A percentile compares a stretch with the other conserved stretches of the same genome.
These are phyloP conservation scores for Acropternis orthonyx DNA, from an alignment of 2,797 vertebrate genomes.

Conservation along the genomic window DNA sequence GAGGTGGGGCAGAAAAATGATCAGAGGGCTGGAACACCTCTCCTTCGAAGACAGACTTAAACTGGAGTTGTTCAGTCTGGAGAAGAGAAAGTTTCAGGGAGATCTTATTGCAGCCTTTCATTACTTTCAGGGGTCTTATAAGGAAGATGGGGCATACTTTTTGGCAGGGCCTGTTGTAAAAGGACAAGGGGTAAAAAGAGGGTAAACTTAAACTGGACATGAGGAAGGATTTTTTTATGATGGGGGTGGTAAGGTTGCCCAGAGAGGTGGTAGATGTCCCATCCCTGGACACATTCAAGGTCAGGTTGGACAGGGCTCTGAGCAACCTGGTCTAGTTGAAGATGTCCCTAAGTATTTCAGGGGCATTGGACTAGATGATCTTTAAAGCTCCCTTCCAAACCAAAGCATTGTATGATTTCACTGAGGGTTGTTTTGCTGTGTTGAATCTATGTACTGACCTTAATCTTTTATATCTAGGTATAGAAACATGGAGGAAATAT, in stretches of 20 bases:
- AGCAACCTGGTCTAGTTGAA: neutral
- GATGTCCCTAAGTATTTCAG: neutral
- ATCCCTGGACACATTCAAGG: neutral
- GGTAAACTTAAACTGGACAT: neutral
- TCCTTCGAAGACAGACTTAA: neutral
- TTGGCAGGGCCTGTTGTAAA: neutral
- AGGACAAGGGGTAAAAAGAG: neutral
- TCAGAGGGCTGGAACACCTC: neutral
- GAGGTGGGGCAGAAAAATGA: neutral
- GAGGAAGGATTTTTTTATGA: neutral
- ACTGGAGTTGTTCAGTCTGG: neutral
- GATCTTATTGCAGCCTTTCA: accelerated
- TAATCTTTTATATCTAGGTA: neutral
- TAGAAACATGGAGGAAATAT: neutral
- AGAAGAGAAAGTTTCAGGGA: neutral
- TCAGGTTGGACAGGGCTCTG: neutral
- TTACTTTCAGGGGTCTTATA: accelerated
- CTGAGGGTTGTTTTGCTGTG: neutral
- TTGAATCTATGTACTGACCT: neutral
- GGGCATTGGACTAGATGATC: accelerated
- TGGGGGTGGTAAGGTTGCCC: neutral
- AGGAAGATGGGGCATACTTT: neutral
- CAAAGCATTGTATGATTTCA: neutral
- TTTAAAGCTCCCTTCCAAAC: neutral
- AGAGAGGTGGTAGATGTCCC: too few species aligned